Evolutionary conservation across 1,140 invertebrate genomes (phyloP).

Genomic region (Pachyrhynchus sulphureomaculatus): DNA sequence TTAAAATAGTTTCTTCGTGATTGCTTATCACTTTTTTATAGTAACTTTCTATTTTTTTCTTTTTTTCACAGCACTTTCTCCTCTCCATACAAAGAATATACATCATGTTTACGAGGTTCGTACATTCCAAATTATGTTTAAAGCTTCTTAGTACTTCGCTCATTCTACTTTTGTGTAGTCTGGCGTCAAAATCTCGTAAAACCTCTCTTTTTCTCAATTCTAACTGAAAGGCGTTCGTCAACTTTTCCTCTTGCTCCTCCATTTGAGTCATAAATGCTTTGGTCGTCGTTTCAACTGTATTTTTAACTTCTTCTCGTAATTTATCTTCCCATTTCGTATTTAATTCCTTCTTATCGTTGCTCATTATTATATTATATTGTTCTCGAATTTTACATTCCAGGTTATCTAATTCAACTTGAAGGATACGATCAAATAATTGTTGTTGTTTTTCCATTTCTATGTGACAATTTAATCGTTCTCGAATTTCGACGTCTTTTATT

Average conservation of each 20-base stretch:
- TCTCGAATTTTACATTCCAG: slow-evolving; percentile 4
- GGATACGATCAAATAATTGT: slow-evolving; percentile 37
- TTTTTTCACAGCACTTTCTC: slow-evolving; percentile 46
- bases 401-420: slow-evolving; percentile 38
- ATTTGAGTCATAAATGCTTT: slow-evolving; percentile 8
- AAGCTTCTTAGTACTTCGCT: slow-evolving; percentile 39
- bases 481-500: slow-evolving; percentile 32
- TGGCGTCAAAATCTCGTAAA: slow-evolving; percentile 29
- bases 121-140: slow-evolving; percentile 49
- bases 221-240: slow-evolving; percentile 23
- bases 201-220: slow-evolving; percentile 34
- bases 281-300: slow-evolving; percentile 17
- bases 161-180: slow-evolving; percentile 34
- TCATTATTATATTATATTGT: slow-evolving; percentile 5
- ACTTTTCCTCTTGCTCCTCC: slow-evolving; percentile 15
- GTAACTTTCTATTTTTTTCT: slow-evolving; percentile 38
- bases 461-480: slow-evolving; percentile 34
- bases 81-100: slow-evolving; percentile 52
- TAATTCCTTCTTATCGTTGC: not conserved
- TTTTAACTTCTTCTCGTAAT: slow-evolving; percentile 8
- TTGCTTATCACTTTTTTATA: slow-evolving; percentile 41
- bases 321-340: slow-evolving; percentile 6
- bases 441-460: slow-evolving; percentile 38
- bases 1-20: slow-evolving; percentile 20
- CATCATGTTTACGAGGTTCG: slow-evolving; percentile 51